A percentile compares a stretch with the other conserved stretches of the same genome.
phyloP scores from a whole-genome alignment of 2,888 invertebrate species.

The Drosophila mimetica region DNA sequence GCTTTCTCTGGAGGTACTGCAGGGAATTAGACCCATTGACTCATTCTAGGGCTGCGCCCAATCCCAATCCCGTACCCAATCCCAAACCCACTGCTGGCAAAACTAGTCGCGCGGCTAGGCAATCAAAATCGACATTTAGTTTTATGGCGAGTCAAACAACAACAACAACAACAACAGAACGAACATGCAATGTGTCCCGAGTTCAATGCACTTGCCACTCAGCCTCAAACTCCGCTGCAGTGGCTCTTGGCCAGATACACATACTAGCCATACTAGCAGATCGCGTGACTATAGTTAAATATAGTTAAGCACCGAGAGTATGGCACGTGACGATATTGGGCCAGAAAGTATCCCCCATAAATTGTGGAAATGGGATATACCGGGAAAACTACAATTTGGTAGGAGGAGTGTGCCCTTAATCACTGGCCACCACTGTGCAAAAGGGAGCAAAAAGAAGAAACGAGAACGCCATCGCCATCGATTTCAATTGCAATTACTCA shows the following conservation, averaged over 20 bases:
- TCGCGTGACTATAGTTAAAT: slow-evolving; percentile 49
- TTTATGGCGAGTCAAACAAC: slow-evolving; percentile 41
- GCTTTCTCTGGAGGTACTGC: slow-evolving; percentile 37
- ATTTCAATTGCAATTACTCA: slow-evolving; percentile 40
- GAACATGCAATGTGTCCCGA: slow-evolving; percentile 44
- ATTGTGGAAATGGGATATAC: slow-evolving; percentile 7
- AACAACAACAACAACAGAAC: slow-evolving; percentile 8
- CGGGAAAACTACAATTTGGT: slow-evolving; percentile 25
- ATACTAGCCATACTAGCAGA: slow-evolving; percentile 14
- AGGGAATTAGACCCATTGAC: slow-evolving; percentile 42
- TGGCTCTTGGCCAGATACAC: slow-evolving; percentile 30
- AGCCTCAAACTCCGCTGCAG: slow-evolving; percentile 41
- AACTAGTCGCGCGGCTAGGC: slow-evolving; percentile 47
- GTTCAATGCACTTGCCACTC: slow-evolving; percentile 47
- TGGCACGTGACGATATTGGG: slow-evolving; percentile 43
- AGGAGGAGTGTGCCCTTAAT: slow-evolving; percentile 21
- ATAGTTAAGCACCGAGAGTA: slow-evolving; percentile 29
- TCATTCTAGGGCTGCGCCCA: slow-evolving; percentile 38
- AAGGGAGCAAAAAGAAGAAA: background rate
- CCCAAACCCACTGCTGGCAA: slow-evolving; percentile 20
- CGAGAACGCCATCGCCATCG: slow-evolving; percentile 24
- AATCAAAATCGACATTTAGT: slow-evolving; percentile 66
- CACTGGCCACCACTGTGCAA: slow-evolving; percentile 35
- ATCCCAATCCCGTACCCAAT: background rate
- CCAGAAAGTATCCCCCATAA: slow-evolving; percentile 30